phyloP scores from a whole-genome alignment of 2,888 invertebrate genomes.

The Troilus luridus region DNA sequence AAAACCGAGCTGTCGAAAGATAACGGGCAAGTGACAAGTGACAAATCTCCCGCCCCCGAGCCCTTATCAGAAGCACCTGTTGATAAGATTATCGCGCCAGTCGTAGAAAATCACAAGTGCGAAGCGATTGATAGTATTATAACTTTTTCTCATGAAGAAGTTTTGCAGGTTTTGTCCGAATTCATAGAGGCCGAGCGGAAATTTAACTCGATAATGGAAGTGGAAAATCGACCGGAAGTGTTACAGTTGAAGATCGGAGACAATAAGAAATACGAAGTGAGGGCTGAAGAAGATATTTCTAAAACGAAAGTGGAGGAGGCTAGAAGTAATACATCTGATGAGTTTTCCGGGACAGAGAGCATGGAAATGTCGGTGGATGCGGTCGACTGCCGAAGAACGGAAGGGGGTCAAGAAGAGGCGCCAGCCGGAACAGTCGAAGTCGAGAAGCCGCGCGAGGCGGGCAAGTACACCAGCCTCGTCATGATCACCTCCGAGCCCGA shows the following conservation, averaged over 20 bases:
- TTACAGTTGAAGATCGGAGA: constrained; percentile 27
- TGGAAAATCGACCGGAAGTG: constrained; percentile 23
- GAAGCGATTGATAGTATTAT: constrained; percentile 62
- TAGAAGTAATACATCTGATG: constrained; percentile 66
- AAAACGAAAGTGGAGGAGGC: constrained; percentile 69
- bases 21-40: constrained; percentile 31
- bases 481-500: constrained; percentile 88
- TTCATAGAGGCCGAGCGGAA: constrained; percentile 62
- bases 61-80: constrained; percentile 60
- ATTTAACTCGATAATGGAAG: constrained; percentile 49
- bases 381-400: constrained; percentile 61
- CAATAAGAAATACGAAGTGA: constrained; percentile 31
- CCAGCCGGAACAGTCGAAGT: constrained; percentile 64
- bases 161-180: constrained; percentile 62
- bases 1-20: constrained; percentile 51
- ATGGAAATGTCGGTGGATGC: constrained; percentile 66
- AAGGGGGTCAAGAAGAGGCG: constrained; percentile 64
- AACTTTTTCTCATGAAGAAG: constrained; percentile 63
- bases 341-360: constrained; percentile 67
- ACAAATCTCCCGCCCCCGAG: constrained; percentile 52
- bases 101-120: constrained; percentile 26
- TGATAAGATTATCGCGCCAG: constrained; percentile 59
- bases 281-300: constrained; percentile 49
- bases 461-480: constrained; percentile 87
- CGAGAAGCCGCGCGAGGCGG: constrained; percentile 66